Conservation (phyloP, 2,113 vertebrate genomes). For the Danio rerio region DNA sequence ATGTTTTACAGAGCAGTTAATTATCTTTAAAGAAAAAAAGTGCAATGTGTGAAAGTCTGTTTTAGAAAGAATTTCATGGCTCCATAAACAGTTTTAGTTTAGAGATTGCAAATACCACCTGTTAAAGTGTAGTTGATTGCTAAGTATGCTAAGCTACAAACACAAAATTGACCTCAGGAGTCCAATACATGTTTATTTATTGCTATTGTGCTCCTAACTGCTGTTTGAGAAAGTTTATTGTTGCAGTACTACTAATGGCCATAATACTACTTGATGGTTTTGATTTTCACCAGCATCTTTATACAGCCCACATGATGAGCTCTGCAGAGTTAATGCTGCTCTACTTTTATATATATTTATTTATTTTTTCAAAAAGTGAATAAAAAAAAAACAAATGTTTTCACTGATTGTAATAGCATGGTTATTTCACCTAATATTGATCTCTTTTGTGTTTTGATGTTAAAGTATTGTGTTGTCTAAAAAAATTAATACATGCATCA, state of each 20-base stretch:
- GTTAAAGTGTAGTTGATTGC: neutral
- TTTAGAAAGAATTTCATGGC: neutral
- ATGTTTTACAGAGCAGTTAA: no score
- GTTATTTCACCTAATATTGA: no score
- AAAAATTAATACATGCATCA: no score
- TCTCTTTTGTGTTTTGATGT: no score
- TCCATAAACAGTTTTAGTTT: neutral
- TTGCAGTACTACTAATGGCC: constrained; percentile 24
- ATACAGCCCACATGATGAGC: constrained; percentile 1
- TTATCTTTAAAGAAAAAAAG: neutral
- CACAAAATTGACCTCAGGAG: neutral
- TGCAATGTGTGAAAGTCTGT: neutral
- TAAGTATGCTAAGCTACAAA: constrained; percentile 11
- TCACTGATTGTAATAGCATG: no score
- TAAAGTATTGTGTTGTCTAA: no score
- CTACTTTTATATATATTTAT: neutral
- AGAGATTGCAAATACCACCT: neutral
- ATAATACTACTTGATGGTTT: constrained; percentile 36
- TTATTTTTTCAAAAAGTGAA: no score
- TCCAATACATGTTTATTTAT: constrained; percentile 33
- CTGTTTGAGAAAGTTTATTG: constrained; percentile 11
- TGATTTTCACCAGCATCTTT: constrained; percentile 36
- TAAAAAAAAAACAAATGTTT: no score
- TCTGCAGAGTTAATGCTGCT: neutral
- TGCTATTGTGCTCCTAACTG: constrained; percentile 2